Evolutionary conservation across 2,797 vertebrate species (phyloP).

Genomic region (Sphenodon punctatus): DNA sequence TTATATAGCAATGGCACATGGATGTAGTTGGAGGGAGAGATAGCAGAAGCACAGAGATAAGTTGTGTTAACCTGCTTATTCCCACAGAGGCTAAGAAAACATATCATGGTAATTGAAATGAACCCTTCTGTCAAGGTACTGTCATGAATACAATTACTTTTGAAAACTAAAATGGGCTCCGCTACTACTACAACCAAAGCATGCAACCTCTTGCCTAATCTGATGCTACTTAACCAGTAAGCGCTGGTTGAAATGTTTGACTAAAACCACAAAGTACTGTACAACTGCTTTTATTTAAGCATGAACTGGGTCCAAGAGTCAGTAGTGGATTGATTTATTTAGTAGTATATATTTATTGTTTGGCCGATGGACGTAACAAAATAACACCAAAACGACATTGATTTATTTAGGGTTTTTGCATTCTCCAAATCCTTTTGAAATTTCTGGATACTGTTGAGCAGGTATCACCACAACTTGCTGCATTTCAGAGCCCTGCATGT

Average conservation of each 20-base stretch:
- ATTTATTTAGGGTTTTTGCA: background rate
- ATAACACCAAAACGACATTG: background rate
- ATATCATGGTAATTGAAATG: background rate
- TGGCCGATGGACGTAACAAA: too few relatives aligned
- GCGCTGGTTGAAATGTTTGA: conserved; percentile 38
- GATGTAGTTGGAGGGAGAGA: too few relatives aligned
- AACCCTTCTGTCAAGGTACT: background rate
- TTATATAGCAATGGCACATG: background rate
- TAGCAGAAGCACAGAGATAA: too few relatives aligned
- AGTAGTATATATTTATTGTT: background rate
- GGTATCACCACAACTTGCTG: too few relatives aligned
- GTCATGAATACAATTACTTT: background rate
- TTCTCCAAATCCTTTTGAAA: conserved; percentile 6
- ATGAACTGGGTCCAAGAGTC: background rate
- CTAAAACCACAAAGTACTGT: conserved; percentile 14
- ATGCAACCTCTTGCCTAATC: conserved; percentile 56
- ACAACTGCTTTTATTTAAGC: conserved; percentile 13
- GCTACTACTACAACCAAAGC: conserved; percentile 23
- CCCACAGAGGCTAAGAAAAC: background rate
- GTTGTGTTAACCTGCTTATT: background rate
- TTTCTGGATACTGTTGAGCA: background rate
- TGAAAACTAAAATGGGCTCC: background rate
- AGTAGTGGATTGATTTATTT: background rate
- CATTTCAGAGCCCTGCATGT: too few relatives aligned
- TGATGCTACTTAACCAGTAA: conserved; percentile 16